Evolutionary conservation across 2,797 vertebrate genomes (phyloP), one percentile per base, ranked within the genome.

Genomic region (Dromococcyx pavoninus): DNA sequence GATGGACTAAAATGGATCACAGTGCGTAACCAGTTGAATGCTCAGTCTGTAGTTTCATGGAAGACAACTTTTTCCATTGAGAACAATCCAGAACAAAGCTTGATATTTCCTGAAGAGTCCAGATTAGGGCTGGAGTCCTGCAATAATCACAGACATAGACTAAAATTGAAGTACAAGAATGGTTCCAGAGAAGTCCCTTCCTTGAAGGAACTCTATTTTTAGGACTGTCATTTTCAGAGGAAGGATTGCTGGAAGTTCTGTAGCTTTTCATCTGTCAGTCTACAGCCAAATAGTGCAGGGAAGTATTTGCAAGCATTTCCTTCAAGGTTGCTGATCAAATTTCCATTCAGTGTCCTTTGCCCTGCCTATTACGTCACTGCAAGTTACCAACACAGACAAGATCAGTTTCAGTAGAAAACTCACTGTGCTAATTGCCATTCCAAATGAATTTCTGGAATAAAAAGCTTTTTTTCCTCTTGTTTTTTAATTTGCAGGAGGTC

Each of bases 401-500:
- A 62, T 62, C 35, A 5, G 11, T 60, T 72, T 44, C 60, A 65
- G 39, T 32, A 7, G 6, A 60, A 77, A 84, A 58, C 48, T 54
- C 46, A 13, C 0, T 33, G n/a, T 73, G 8, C 54, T 67, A 54
- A 14, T 41, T 73, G 37, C 73, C 44, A 76, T 67, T 82, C 50
- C 1, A 0, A 51, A 37, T 67, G 21, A 61, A n/a, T 79, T 95
- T 79, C 32, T 93, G 71, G 21, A 61, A 46, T 88, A 56, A 95
- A 69, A 19, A 25, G 16, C 11, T 1, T 44, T 35, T 71, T 56
- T 48, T 13, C 39, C 43, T 72, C 48, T 41, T 81, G 24, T 73
- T 92, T 92, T 85, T 86, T 70, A 10, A 56, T 69, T 87, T 93
- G 88, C 96, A 99, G 99, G 99, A 99, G 98, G 99, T 99, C 78